Base-by-base conservation (phyloP, 1,140 invertebrate genomes). In the Dinoponera quadriceps region DNA sequence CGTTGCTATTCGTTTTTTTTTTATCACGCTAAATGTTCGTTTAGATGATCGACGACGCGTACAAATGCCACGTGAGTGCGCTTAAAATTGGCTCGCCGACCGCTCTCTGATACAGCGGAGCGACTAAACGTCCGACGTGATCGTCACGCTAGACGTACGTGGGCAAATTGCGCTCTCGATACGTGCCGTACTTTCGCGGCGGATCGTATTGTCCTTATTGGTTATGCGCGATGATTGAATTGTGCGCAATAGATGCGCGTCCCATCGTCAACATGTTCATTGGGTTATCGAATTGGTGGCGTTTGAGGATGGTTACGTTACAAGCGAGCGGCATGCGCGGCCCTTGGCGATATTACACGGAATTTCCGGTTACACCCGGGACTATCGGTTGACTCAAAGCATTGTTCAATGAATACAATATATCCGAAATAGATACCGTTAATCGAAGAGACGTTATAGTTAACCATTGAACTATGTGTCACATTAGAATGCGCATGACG, bases 381-480 rank as follows among this genome's bases (percentile, higher is more conserved):
- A 80, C 75, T 80, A 80, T 80, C 63, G 75, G 75, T 44, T 80
- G 65, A 80, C 65, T 80, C 75, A 80, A 80, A 80, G 75, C 65
- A 65, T 71, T 57, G 75, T 51, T 80, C 75, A 80, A 80, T 80
- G 75, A 80, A 80, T 80, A 80, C 75, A 80, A 80, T 65, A 80
- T 80, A 80, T 80, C 75, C 69, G 75, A 51, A 57, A 80, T 80
- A 60, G 75, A 80, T 80, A 65, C 65, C 33, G 38, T 69, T 80
- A 80, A 80, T 80, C 44, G 65, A 80, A 80, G 75, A 80, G 75
- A 54, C 51, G 71, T 80, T 80, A 80, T 71, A 71, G 38, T 80
- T 80, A 80, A 80, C 75, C 75, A 80, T 65, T 80, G 65, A 57
- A 71, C 75, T 80, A 80, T 80, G 75, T 80, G 65, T 80, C 75